Evolutionary conservation across 2,888 invertebrate species (phyloP), one percentile per base, ranked within the genome.

Genomic region (Cabera pusaria): DNA sequence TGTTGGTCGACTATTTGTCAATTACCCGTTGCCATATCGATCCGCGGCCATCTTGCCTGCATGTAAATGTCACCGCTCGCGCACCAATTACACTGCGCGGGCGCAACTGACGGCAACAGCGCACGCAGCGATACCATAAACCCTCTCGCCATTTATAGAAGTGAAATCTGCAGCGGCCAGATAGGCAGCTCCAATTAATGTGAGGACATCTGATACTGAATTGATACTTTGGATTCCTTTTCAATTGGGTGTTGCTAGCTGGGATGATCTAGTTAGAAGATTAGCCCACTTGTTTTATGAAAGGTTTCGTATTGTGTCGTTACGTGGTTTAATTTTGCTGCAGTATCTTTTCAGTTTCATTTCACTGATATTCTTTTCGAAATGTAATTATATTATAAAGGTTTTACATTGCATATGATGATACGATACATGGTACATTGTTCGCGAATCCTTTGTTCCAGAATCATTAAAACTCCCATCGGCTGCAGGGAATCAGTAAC

Each of bases 61-160:
- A 72, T 82, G 87, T 85, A 83, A 82, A 82, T 82, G 87, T 87
- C 87, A 85, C 75, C 70, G 71, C 69, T 77, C 69, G 77, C 68
- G 79, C 77, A 84, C 87, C 87, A 88, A 87, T 88, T 87, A 87
- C 86, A 84, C 68, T 63, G 78, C 81, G 81, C 82, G 69, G 66
- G 82, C 83, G 81, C 82, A 68, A 66, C 65, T 77, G 81, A 80
- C 82, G 78, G 73, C 72, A 72, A 82, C 84, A 80, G 72, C 80
- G 79, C 79, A 70, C 72, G 67, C 56, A 61, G 52, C 71, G 81
- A 82, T 83, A 84, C 86, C 84, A 86, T 86, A 85, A 85, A 82
- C 69, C 75, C 70, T 80, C 76, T 56, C 71, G 77, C 86, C 87
- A 82, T 88, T 84, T 87, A 87, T 84, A 82, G 86, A 75, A 75